Evolutionary conservation across 2,113 vertebrate genomes (phyloP).

Genomic region (Nothocercus nigrocapillus): DNA sequence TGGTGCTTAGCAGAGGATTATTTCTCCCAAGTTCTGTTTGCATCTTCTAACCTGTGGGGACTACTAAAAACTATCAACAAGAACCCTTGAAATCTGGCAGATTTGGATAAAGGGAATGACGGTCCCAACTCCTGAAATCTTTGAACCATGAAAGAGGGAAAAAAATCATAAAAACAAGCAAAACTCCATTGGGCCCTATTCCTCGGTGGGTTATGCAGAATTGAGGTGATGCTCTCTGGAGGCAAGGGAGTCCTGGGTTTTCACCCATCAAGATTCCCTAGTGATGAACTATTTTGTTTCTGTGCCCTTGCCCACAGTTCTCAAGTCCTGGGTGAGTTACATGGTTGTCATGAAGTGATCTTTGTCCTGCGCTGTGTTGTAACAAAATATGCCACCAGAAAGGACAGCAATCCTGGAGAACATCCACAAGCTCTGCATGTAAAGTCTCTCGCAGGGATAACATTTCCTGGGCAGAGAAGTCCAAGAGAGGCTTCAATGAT

Average conservation of each 20-base stretch:
- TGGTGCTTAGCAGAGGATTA: neutral
- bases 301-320: neutral
- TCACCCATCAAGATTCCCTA: neutral
- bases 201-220: neutral
- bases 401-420: neutral
- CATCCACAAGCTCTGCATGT: neutral
- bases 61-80: neutral
- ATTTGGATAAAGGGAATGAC: neutral
- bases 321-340: neutral
- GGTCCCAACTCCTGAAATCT: neutral
- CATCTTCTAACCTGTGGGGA: neutral
- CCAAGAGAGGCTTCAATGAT: neutral
- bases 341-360: neutral
- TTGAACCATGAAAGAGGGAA: neutral
- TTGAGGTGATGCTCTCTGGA: neutral
- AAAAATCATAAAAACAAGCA: neutral
- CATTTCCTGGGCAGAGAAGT: fast-evolving
- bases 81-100: neutral
- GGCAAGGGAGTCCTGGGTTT: neutral
- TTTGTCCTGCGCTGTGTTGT: neutral
- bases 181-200: fast-evolving
- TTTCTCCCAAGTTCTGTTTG: neutral
- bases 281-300: neutral
- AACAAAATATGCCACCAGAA: neutral
- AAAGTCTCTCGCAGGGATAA: neutral